phyloP scores from a whole-genome alignment of 2,888 invertebrate genomes.

The Bellardia bayeri region DNA sequence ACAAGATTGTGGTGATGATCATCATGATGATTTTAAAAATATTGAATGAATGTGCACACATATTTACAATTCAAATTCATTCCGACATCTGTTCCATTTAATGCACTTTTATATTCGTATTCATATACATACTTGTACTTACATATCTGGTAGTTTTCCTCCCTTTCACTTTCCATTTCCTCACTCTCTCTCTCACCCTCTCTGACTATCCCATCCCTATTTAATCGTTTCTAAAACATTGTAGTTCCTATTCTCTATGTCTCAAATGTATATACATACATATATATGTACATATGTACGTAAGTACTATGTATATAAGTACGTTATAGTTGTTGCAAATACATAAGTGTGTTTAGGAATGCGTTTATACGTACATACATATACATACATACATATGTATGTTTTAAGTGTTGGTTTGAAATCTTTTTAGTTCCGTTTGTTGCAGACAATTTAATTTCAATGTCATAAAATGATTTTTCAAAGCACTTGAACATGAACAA shows the following conservation, averaged over 20 bases:
- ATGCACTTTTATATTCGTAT: constrained; percentile 36
- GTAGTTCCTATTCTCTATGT: neutral
- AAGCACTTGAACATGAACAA: constrained; percentile 64
- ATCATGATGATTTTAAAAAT: constrained; percentile 23
- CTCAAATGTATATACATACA: neutral
- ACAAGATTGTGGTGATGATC: constrained; percentile 19
- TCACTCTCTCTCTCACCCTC: no score
- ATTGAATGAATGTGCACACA: constrained; percentile 27
- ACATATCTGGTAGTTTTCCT: neutral
- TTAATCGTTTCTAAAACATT: constrained; percentile 16
- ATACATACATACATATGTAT: constrained; percentile 37
- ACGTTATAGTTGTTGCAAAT: neutral
- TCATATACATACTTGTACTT: neutral
- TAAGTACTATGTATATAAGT: no score
- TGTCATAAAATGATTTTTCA: constrained; percentile 71
- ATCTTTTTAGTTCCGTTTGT: constrained; percentile 63
- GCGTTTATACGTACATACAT: neutral
- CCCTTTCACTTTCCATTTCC: neutral
- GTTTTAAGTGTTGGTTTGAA: constrained; percentile 17
- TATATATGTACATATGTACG: neutral
- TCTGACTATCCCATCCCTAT: neutral
- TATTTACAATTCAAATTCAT: constrained; percentile 38
- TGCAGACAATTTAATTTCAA: constrained; percentile 75
- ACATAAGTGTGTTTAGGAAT: neutral
- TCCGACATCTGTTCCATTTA: constrained; percentile 62